Conservation (phyloP, 1,140 invertebrate genomes). For the Plectrocnemia conspersa region DNA sequence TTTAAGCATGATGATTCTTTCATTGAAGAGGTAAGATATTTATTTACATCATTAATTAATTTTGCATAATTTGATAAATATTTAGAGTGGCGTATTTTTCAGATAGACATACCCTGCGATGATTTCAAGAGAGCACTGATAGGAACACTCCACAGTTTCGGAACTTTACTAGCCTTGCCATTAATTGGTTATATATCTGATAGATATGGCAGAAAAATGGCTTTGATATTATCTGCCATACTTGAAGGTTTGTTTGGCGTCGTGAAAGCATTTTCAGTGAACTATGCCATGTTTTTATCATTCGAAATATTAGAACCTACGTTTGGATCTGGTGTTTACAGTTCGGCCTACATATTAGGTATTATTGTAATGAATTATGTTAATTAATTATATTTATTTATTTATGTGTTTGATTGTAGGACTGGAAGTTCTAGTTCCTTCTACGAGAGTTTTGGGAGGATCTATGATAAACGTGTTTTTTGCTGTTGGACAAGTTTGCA, state of each 20-base stretch:
- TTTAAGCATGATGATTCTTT: slow-evolving; percentile 43
- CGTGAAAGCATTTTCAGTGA: slow-evolving; percentile 60
- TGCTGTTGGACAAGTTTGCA: slow-evolving; percentile 54
- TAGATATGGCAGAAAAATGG: slow-evolving; percentile 57
- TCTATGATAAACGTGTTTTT: slow-evolving; percentile 55
- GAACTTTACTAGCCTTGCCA: slow-evolving; percentile 63
- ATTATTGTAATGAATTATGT: slow-evolving; percentile 16
- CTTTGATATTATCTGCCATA: slow-evolving; percentile 56
- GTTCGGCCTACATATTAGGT: slow-evolving; percentile 48
- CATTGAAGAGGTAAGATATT: slow-evolving; percentile 44
- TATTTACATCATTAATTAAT: not conserved
- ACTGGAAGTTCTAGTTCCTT: slow-evolving; percentile 59
- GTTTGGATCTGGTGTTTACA: slow-evolving; percentile 45
- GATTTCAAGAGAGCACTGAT: slow-evolving; percentile 67
- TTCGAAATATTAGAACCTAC: slow-evolving; percentile 64
- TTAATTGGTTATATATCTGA: slow-evolving; percentile 65
- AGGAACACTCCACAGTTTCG: slow-evolving; percentile 65
- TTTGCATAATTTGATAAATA: not conserved
- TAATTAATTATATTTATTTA: no score
- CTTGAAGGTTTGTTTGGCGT: slow-evolving; percentile 59
- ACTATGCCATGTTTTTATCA: slow-evolving; percentile 59
- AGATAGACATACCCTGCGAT: slow-evolving; percentile 47
- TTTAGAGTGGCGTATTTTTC: slow-evolving; percentile 27
- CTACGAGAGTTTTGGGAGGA: slow-evolving; percentile 56
- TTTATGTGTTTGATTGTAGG: slow-evolving; percentile 49